Conservation (phyloP, 2,888 invertebrate species). For the Griposia aprilina region DNA sequence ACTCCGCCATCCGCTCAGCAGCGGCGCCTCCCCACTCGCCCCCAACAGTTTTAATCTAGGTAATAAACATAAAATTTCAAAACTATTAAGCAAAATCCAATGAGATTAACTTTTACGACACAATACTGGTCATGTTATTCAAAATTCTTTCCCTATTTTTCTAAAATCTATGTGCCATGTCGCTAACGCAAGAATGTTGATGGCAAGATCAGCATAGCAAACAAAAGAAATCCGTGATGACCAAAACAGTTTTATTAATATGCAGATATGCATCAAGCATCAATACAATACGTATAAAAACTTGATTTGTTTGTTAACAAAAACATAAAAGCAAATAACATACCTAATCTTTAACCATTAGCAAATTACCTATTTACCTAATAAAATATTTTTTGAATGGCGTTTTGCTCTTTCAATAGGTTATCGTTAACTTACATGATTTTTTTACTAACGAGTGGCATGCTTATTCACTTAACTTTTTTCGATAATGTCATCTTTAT, state of each 20-base stretch:
- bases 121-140: no score
- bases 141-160: neutral
- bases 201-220: neutral
- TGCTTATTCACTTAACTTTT: neutral
- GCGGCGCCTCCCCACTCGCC: conserved; percentile 94
- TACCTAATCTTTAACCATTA: neutral
- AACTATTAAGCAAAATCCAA: neutral
- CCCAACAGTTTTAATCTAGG: conserved; percentile 93
- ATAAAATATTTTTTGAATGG: no score
- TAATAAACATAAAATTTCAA: conserved; percentile 40
- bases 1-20: conserved; percentile 93
- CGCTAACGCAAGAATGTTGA: neutral
- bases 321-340: neutral
- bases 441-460: no score
- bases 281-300: no score
- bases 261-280: neutral
- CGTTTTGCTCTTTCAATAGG: neutral
- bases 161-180: neutral
- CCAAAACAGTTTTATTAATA: no score
- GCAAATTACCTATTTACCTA: neutral
- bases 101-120: neutral
- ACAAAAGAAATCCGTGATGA: neutral
- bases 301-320: neutral
- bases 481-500: neutral
- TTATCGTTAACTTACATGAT: neutral